phyloP scores from a whole-genome alignment of 1,140 invertebrate species.

The Watersipora subatra region DNA sequence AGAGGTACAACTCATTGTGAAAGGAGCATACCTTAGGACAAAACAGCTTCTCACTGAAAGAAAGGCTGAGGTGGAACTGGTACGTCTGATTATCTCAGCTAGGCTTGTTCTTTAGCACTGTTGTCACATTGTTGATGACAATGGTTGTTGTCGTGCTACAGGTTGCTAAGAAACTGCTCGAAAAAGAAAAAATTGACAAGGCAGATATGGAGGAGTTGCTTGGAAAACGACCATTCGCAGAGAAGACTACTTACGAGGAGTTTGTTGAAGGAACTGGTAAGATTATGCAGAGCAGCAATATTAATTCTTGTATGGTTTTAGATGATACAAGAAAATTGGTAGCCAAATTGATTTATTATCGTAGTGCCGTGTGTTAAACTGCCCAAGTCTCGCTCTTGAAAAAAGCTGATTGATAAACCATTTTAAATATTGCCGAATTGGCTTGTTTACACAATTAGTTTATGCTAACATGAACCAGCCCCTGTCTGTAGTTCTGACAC shows the following conservation, averaged over 20 bases:
- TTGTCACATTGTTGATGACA: too few species aligned
- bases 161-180: constrained; percentile 84
- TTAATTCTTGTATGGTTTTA: too few species aligned
- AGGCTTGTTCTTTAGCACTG: too few species aligned
- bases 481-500: too few species aligned
- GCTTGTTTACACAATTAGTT: too few species aligned
- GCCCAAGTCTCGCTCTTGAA: too few species aligned
- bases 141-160: too few species aligned
- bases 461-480: too few species aligned
- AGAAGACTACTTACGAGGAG: constrained; percentile 98
- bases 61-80: constrained; percentile 75
- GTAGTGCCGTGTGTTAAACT: neutral
- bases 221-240: constrained; percentile 84
- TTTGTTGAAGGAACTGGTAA: constrained; percentile 94
- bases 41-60: constrained; percentile 65
- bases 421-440: too few species aligned
- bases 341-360: neutral
- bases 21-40: constrained; percentile 65
- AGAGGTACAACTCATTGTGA: constrained; percentile 77
- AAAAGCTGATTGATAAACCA: too few species aligned
- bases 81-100: constrained; percentile 31
- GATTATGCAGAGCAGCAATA: too few species aligned
- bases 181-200: constrained; percentile 86
- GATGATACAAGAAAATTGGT: neutral
- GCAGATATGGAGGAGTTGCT: constrained; percentile 97